These are phyloP conservation scores for Rhinoraja longicauda DNA, from an alignment of 2,797 vertebrate genomes.

Conservation along the genomic window DNA sequence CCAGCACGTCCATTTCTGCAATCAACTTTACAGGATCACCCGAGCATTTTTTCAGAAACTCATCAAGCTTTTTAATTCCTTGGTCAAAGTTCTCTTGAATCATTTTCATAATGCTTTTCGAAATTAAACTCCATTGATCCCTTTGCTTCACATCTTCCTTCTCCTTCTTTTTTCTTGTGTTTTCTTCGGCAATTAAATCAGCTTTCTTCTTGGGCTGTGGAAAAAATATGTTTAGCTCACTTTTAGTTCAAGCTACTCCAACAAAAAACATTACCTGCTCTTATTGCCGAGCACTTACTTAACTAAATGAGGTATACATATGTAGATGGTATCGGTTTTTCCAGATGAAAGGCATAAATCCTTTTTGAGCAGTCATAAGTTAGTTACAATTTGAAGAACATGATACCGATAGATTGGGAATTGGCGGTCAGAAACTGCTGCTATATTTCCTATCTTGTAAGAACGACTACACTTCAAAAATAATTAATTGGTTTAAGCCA, in stretches of 20 bases:
- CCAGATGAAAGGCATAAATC: no score
- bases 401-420: no score
- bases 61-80: conserved; percentile 49
- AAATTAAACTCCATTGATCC: conserved; percentile 47
- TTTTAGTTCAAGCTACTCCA: background rate
- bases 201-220: conserved; percentile 46
- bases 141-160: conserved; percentile 48
- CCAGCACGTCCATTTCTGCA: conserved; percentile 46
- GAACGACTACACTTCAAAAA: no score
- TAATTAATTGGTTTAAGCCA: no score
- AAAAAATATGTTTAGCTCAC: background rate
- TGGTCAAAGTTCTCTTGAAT: conserved; percentile 45
- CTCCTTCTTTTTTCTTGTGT: conserved; percentile 42
- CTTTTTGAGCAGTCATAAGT: no score
- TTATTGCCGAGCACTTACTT: background rate
- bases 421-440: no score
- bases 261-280: background rate
- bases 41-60: conserved; percentile 47
- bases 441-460: no score
- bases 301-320: background rate
- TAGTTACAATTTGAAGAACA: no score
- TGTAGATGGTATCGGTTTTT: background rate
- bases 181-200: conserved; percentile 47
- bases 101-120: conserved; percentile 41
- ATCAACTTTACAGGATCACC: conserved; percentile 49